Percentiles rank a stretch among this genome's conserved stretches.
Conservation (phyloP, 2,888 invertebrate genomes). For the Volucella bombylans region DNA sequence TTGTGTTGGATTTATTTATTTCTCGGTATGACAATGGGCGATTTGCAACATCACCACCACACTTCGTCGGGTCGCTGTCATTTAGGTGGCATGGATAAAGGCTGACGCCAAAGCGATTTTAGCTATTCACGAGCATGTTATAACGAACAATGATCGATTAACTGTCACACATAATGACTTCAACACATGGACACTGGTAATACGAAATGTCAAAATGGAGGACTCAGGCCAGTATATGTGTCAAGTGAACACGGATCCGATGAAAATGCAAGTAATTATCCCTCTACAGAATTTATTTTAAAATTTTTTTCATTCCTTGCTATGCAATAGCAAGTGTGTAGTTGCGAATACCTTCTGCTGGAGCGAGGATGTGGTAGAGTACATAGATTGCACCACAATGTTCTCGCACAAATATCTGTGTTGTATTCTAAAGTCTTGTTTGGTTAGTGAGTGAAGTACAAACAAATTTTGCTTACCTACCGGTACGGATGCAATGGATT, state of each 20-base stretch:
- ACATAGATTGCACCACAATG: neutral
- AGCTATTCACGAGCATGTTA: slow-evolving; percentile 96
- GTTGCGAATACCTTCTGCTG: slow-evolving; percentile 49
- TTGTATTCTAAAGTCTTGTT: slow-evolving; percentile 14
- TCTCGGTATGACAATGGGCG: slow-evolving; percentile 44
- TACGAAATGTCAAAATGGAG: slow-evolving; percentile 91
- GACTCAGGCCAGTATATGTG: slow-evolving; percentile 96
- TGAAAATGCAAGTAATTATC: slow-evolving; percentile 93
- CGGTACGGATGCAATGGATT: slow-evolving; percentile 18
- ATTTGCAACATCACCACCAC: slow-evolving; percentile 25
- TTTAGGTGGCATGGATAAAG: slow-evolving; percentile 96
- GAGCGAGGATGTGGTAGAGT: slow-evolving; percentile 1
- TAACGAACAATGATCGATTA: slow-evolving; percentile 94
- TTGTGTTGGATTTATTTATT: slow-evolving; percentile 49
- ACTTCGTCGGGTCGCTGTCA: neutral
- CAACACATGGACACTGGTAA: slow-evolving; percentile 96
- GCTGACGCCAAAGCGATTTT: slow-evolving; percentile 96
- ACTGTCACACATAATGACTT: slow-evolving; percentile 95
- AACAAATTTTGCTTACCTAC: slow-evolving; percentile 21
- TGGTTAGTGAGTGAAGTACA: slow-evolving; percentile 7
- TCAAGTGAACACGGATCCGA: slow-evolving; percentile 96
- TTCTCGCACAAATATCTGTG: neutral
- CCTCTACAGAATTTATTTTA: slow-evolving; percentile 28
- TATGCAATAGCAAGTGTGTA: slow-evolving; percentile 32
- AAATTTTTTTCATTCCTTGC: neutral